A percentile compares a stretch with the other conserved stretches of the same genome.
Conservation (phyloP, 2,888 invertebrate genomes). For the Melolontha melolontha region DNA sequence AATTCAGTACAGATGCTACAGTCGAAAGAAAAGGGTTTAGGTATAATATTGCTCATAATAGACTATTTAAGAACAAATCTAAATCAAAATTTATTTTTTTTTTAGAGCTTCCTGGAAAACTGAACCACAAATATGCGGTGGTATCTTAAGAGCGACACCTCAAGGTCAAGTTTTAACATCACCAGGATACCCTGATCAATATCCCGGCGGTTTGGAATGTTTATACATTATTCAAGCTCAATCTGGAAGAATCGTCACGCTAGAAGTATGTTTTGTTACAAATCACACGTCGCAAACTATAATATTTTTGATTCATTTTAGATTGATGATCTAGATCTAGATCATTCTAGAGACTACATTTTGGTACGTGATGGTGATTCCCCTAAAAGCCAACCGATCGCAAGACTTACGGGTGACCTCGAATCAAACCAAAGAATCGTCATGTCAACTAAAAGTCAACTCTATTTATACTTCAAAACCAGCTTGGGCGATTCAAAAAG, state of each 20-base stretch:
- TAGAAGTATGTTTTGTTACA: constrained; percentile 73
- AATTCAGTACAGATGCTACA: constrained; percentile 94
- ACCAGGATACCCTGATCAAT: constrained; percentile 92
- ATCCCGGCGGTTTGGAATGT: constrained; percentile 97
- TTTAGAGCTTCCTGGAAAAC: constrained; percentile 90
- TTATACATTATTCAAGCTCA: constrained; percentile 92
- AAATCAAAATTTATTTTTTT: constrained; percentile 8
- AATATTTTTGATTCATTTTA: constrained; percentile 49
- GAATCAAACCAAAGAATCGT: constrained; percentile 84
- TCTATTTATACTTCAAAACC: constrained; percentile 93
- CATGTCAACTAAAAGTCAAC: constrained; percentile 88
- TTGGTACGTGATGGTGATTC: constrained; percentile 91
- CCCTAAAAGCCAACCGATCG: constrained; percentile 87
- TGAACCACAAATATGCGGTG: constrained; percentile 93
- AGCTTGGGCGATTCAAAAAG: constrained; percentile 89
- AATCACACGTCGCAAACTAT: neutral
- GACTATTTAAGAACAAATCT: neutral
- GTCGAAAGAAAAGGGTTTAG: constrained; percentile 94
- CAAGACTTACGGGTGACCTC: constrained; percentile 82
- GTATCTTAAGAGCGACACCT: constrained; percentile 85
- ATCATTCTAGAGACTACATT: constrained; percentile 86
- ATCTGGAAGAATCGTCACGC: constrained; percentile 89
- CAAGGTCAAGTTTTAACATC: constrained; percentile 91
- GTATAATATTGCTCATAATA: constrained; percentile 52
- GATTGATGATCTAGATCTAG: constrained; percentile 87